Evolutionary conservation across 2,113 vertebrate genomes (phyloP), one percentile per base, ranked within the genome.

Genomic region (Zapornia atra): DNA sequence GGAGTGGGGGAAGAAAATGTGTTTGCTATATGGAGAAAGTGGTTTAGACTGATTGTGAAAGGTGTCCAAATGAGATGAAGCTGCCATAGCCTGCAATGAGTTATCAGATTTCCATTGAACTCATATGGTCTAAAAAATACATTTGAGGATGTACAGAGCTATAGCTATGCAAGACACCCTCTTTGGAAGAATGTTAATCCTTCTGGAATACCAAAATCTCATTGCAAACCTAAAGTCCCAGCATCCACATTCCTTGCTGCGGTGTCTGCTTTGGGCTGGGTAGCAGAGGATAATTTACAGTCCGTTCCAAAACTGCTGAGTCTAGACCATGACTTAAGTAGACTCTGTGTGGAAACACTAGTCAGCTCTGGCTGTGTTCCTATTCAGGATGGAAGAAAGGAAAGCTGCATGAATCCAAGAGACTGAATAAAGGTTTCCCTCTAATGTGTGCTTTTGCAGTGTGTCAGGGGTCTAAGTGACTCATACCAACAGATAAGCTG

Each of bases 311-410:
- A 95, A 88, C 59, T 70, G 56, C 66, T 77, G 82, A 93, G 71
- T 92, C 85, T 88, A 86, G 75, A 86, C 68, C 75, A 17, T 56
- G 54, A 77, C 82, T 93, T 83, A 34, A 65, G 76, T 68, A 86
- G 68, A 38, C 40, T 85, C 24, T 63, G n/a, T 0, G 1, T 65
- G 71, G 90, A 96, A 93, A 90, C 20, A 24, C 78, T 46, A 38
- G 56, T 65, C 78, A 96, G 63, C 26, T n/a, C 85, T 94, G 85
- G 56, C 82, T 75, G 29, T 24, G 53, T 54, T 96, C 64, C 85
- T 96, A 0, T 51, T 90, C 54, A 73, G 88, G 51, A 83, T 63
- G 54, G 82, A 91, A 87, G 75, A 92, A 81, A 82, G 82, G 36
- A 94, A 92, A 91, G 50, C 85, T 93, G 69, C 59, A 31, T 0